Evolutionary conservation across 2,113 vertebrate species (phyloP), one percentile per base, ranked within the genome.

Genomic region (Phrynosoma blainvillii): DNA sequence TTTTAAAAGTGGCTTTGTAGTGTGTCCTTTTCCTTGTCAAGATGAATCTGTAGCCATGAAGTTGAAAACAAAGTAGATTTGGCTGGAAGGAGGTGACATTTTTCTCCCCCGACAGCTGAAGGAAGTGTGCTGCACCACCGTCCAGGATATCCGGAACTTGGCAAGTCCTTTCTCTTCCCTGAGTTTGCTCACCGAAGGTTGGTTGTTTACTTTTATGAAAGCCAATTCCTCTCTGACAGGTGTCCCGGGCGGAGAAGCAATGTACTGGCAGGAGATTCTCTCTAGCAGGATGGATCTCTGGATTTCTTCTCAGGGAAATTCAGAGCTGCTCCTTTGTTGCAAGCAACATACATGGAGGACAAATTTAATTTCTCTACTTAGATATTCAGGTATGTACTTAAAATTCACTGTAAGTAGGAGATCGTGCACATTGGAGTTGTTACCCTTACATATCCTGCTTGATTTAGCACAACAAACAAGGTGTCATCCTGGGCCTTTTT

Each of bases 91-190:
- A 88, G 79, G 1, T 77, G 94, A 95, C 86, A 95, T 97, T 96
- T 96, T 96, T 97, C 96, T 96, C 93, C 21, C 47, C 32, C 82
- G 95, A 94, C 95, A 92, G 95, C 90, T 92, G 96, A 96, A 96
- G 96, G 96, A 97, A 97, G 94, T 90, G 10, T 84, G 85, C 79
- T 95, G 94, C 47, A 93, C 82, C 0, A 7, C 79, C 92, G 88
- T 96, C 94, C 96, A 96, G 97, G 96, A 97, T 92, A 93, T 97
- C 96, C 96, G 96, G 96, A 95, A 94, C 94, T 52, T 94, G 96
- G 94, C 93, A 94, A 96, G 91, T 85, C 82, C 91, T 85, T 42
- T 91, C 92, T 92, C 89, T 87, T 86, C 93, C 89, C 94, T 86
- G 92, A 96, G 78, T 85, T 90, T 89, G 84, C 92, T 95, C 94